Percentiles rank a stretch among this genome's conserved stretches.
Conservation (phyloP, 2,113 vertebrate genomes). For the Myrmecobius fasciatus region DNA sequence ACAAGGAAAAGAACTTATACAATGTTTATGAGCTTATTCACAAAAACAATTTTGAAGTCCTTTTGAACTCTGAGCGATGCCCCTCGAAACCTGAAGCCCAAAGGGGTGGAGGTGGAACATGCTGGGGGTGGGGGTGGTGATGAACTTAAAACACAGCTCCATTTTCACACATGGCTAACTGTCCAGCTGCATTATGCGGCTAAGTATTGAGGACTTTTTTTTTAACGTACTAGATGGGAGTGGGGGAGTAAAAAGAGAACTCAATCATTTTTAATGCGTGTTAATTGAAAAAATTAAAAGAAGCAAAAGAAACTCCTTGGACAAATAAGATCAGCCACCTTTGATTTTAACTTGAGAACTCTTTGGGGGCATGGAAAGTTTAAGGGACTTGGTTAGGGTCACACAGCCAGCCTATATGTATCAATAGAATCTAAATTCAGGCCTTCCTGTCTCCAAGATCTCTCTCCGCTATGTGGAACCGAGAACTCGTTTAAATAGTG, state of each 20-base stretch:
- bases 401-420: neutral
- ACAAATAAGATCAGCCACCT: too few species aligned
- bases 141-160: neutral
- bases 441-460: neutral
- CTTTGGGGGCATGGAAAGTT: neutral
- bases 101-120: neutral
- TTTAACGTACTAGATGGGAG: neutral
- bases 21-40: neutral
- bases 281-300: neutral
- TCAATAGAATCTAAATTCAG: neutral
- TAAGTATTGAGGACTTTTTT: neutral
- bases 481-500: neutral
- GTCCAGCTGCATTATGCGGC: neutral
- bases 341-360: neutral
- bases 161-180: neutral
- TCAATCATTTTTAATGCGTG: neutral
- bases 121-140: neutral
- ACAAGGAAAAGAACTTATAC: too few species aligned
- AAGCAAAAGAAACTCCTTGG: neutral
- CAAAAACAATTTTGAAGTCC: neutral
- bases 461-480: neutral
- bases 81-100: neutral
- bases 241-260: neutral
- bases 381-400: neutral
- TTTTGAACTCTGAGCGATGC: neutral